Base-by-base conservation (phyloP, 2,113 vertebrate genomes). In the Mellivora capensis region DNA sequence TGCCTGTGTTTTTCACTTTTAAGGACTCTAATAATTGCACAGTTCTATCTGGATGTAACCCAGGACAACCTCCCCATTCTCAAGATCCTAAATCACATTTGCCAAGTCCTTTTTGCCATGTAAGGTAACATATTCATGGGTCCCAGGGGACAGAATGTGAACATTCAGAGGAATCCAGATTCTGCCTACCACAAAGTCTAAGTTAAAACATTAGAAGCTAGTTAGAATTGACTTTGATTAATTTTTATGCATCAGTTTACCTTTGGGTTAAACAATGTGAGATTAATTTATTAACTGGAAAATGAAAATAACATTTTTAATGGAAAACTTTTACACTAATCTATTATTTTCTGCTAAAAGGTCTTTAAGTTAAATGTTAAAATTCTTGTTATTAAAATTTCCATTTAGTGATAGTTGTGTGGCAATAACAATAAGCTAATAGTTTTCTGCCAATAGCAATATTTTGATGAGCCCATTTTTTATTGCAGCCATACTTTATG, bases 281-380 rank as follows among this genome's bases (percentile, higher is more conserved):
- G 0, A 79, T 83, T 97, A 94, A 91, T 85, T 96, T 44, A 91
- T 96, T 96, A 96, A 7, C 42, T 84, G 91, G 44, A 96, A 77
- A 87, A 93, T 74, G n/a, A 96, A 76, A 93, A n/a, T 97, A 82
- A 47, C 62, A 39, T 20, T 87, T 91, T 98, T 93, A 90, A 96
- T 72, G 49, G 8, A 82, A 77, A 89, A 3, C 6, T 87, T 93
- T 3, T 0, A 93, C 13, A n/a, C 17, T 67, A 87, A 49, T 72
- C 8, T 69, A 49, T 96, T 81, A 39, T 80, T 89, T 97, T 94
- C 64, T 93, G 47, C 52, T 98, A 87, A 77, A 95, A 98, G 95
- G 23, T 14, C 54, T 90, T 7, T 84, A 79, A 90, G 25, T 69
- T 96, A 27, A 84, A 87, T 79, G 31, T 96, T 98, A 93, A 90